These are phyloP conservation scores for Sebastes cheni DNA, from an alignment of 2,797 vertebrate species.

Conservation along the genomic window DNA sequence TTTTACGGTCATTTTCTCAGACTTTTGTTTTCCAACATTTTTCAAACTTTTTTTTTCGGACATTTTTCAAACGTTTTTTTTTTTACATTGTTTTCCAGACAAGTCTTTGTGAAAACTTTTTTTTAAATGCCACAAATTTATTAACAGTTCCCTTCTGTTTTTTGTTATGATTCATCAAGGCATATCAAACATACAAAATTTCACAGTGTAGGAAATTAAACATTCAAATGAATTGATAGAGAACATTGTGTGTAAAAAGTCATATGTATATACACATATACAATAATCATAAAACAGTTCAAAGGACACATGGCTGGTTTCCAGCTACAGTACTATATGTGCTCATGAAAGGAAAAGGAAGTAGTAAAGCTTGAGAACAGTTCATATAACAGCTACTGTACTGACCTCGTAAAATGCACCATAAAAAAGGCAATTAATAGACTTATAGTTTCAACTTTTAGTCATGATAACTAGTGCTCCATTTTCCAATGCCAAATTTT, in stretches of 20 bases:
- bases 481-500: not conserved
- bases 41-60: too few relatives aligned
- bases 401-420: constrained; percentile 23
- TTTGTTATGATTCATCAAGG: not conserved
- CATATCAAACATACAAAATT: not conserved
- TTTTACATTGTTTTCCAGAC: too few relatives aligned
- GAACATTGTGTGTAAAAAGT: not conserved
- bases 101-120: not conserved
- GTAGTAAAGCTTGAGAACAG: constrained; percentile 46
- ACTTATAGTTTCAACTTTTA: not conserved
- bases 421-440: constrained; percentile 20
- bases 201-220: not conserved
- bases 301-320: not conserved
- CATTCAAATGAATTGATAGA: not conserved
- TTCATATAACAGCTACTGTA: constrained; percentile 5
- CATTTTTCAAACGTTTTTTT: too few relatives aligned
- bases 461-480: not conserved
- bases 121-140: not conserved
- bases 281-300: constrained; percentile 7
- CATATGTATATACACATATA: not conserved
- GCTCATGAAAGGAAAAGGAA: constrained; percentile 55
- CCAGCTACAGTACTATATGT: not conserved
- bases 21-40: too few relatives aligned
- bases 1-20: too few relatives aligned
- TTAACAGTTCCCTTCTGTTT: not conserved